phyloP scores from a whole-genome alignment of 2,888 invertebrate species.

The Rhynchonema sp. region DNA sequence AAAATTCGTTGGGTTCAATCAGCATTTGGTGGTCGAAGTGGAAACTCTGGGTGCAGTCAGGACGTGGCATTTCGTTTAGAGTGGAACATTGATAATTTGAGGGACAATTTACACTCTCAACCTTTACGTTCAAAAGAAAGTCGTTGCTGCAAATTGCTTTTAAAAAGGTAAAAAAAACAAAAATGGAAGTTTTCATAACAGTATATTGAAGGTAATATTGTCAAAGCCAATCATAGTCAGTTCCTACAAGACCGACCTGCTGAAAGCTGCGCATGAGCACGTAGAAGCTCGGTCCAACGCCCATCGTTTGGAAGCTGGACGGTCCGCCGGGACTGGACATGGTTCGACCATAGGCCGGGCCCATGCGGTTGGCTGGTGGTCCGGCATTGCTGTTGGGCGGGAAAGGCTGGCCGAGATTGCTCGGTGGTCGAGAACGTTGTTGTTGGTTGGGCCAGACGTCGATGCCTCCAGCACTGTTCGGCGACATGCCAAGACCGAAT shows the following conservation, averaged over 20 bases:
- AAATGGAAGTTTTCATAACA: too few relatives aligned
- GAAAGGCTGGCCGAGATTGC: background rate
- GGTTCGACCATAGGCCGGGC: background rate
- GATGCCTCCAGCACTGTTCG: background rate
- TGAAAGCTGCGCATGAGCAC: background rate
- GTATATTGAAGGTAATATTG: too few relatives aligned
- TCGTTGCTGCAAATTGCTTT: too few relatives aligned
- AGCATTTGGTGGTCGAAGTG: background rate
- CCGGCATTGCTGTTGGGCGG: background rate
- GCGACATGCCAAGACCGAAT: background rate
- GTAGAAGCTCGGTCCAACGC: background rate
- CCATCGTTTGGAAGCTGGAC: background rate
- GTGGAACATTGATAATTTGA: too few relatives aligned
- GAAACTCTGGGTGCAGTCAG: too few relatives aligned
- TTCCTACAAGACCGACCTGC: too few relatives aligned
- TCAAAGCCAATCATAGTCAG: background rate
- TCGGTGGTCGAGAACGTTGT: background rate
- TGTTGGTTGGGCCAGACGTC: background rate
- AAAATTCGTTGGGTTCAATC: background rate
- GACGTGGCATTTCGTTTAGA: too few relatives aligned
- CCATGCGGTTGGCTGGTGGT: background rate
- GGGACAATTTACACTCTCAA: too few relatives aligned
- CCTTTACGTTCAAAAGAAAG: too few relatives aligned
- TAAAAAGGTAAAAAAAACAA: too few relatives aligned
- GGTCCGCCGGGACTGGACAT: background rate